phyloP scores from a whole-genome alignment of 2,888 invertebrate species.

The Netelia melanura region DNA sequence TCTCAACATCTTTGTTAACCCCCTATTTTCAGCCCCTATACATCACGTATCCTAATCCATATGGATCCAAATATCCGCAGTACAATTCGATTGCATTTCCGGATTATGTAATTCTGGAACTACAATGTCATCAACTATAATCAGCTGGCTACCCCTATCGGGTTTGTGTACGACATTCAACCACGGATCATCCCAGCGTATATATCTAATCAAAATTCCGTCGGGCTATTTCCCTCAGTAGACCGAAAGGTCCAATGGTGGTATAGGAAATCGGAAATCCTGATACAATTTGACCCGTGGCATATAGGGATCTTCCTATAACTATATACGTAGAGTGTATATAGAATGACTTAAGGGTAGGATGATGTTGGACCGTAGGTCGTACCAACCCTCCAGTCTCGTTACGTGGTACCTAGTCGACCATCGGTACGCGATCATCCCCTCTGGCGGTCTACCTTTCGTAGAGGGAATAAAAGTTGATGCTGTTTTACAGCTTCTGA shows the following conservation, averaged over 20 bases:
- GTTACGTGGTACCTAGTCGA: conserved; percentile 23
- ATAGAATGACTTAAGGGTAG: conserved; percentile 2
- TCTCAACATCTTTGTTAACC: neutral
- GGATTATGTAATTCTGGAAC: conserved; percentile 11
- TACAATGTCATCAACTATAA: conserved; percentile 33
- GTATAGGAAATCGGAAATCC: conserved; percentile 64
- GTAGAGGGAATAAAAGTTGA: conserved; percentile 13
- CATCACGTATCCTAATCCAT: neutral
- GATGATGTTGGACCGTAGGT: conserved; percentile 16
- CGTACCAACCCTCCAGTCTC: conserved; percentile 26
- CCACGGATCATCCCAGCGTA: conserved; percentile 40
- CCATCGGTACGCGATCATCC: conserved; percentile 11
- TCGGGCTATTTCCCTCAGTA: conserved; percentile 44
- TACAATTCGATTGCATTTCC: conserved; percentile 15
- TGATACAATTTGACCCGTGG: conserved; percentile 63
- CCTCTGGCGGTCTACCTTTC: neutral
- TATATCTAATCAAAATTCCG: conserved; percentile 65
- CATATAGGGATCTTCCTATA: conserved; percentile 27
- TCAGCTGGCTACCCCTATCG: conserved; percentile 23
- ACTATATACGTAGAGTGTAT: neutral
- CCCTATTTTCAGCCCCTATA: neutral
- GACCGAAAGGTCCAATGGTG: conserved; percentile 16
- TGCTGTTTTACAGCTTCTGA: conserved; percentile 5
- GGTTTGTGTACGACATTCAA: conserved; percentile 19
- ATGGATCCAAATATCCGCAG: neutral